Conservation (phyloP, 2,888 invertebrate species). For the Cataglyphis albicans region DNA sequence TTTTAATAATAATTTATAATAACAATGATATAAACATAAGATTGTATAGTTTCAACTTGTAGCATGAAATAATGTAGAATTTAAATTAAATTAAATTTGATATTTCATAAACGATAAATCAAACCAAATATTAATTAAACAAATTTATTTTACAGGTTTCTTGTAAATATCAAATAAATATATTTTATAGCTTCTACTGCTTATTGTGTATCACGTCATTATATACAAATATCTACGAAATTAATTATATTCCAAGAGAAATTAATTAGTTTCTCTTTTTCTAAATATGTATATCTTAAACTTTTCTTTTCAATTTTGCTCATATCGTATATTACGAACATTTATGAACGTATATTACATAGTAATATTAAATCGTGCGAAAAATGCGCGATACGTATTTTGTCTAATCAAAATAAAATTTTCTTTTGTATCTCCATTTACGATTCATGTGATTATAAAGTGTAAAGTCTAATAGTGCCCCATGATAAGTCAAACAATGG, state of each 20-base stretch:
- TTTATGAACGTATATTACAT: conserved; percentile 35
- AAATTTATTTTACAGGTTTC: neutral
- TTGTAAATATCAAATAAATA: neutral
- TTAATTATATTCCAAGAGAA: neutral
- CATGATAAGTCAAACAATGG: conserved; percentile 60
- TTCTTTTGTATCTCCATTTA: conserved; percentile 63
- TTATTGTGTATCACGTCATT: neutral
- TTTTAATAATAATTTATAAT: neutral
- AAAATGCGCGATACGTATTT: conserved; percentile 16
- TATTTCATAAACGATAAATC: neutral
- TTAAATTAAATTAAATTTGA: conserved; percentile 5
- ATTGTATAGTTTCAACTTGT: neutral
- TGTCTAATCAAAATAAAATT: conserved; percentile 64
- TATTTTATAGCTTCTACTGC: neutral
- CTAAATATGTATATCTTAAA: neutral
- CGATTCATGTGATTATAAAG: conserved; percentile 57
- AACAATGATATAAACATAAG: neutral
- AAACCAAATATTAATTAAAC: neutral
- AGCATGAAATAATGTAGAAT: neutral
- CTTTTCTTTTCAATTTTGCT: neutral
- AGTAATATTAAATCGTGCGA: conserved; percentile 31
- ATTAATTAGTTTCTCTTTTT: neutral
- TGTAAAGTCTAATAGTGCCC: conserved; percentile 61
- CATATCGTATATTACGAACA: neutral
- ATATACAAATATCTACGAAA: neutral